phyloP scores from a whole-genome alignment of 2,888 invertebrate species.

The Clunio marinus region DNA sequence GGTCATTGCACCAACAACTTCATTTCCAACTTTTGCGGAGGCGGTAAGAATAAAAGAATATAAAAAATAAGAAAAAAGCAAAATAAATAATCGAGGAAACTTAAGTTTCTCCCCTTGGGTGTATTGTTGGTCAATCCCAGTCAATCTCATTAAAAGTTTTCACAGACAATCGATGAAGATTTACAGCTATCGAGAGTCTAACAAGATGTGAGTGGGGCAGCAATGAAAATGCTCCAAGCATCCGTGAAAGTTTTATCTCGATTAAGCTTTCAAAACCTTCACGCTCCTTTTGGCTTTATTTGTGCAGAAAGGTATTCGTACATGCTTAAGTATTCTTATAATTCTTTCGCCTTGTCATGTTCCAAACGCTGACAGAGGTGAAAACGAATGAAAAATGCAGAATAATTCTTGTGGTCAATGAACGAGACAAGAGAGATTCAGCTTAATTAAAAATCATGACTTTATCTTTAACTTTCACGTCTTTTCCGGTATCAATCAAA shows the following conservation, averaged over 20 bases:
- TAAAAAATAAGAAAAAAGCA: too few species aligned
- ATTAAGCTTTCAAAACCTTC: background rate
- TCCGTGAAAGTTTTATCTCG: conserved; percentile 6
- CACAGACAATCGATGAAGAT: conserved; percentile 1
- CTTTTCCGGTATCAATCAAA: background rate
- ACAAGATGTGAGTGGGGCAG: too few species aligned
- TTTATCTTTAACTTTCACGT: background rate
- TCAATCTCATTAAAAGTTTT: conserved; percentile 19
- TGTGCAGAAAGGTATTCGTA: too few species aligned
- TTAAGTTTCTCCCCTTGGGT: background rate
- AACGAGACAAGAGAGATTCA: background rate
- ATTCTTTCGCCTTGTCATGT: background rate
- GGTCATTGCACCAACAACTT: background rate
- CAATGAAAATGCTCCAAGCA: background rate
- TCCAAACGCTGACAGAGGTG: background rate
- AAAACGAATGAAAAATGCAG: conserved; percentile 3
- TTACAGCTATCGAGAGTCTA: too few species aligned
- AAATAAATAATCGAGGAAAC: background rate
- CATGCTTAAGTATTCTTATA: too few species aligned
- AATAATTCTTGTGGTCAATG: background rate
- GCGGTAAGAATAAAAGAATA: too few species aligned
- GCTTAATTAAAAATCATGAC: conserved; percentile 18
- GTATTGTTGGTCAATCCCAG: background rate
- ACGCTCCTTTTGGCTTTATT: background rate
- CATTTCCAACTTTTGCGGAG: too few species aligned